Evolutionary conservation across 2,888 invertebrate species (phyloP), one percentile per base, ranked within the genome.

Genomic region (Xestia ashworthii): DNA sequence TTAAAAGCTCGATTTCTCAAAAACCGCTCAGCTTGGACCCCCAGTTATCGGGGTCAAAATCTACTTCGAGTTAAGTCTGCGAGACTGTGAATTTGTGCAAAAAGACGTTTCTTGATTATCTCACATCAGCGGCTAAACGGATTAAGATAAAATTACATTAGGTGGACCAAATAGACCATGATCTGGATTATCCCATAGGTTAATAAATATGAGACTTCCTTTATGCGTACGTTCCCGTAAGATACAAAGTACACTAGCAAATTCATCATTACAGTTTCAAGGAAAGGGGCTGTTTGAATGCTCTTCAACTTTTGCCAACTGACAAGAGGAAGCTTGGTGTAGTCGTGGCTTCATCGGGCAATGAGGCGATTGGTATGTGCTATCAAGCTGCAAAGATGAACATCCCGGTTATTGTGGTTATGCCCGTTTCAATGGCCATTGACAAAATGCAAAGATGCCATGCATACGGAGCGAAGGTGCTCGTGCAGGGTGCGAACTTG

Each of bases 261-360:
- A 80, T 78, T 50, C 3, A 71, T 50, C 2, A 71, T 80, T 80
- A 53, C 80, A 98, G 98, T 92, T 98, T 98, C 91, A 98, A 98
- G 93, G 98, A 98, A 91, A 95, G 98, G 88, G 98, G 98, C 38
- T 97, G 97, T 0, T 91, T 98, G 60, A 98, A 98, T 90, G 97
- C 97, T 2, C 93, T 98, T 48, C 93, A 97, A 87, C 96, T 96
- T 92, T 91, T 98, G 69, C 91, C 97, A 5, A 84, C 94, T 82
- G 97, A 97, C 73, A 97, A 98, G 91, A 97, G 97, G 90, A 95
- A 95, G 85, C 92, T 93, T 11, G 98, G 98, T 8, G 97, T 98
- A 1, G 97, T 98, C 50, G 97, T 98, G 19, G 98, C 98, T 0
- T 98, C 98, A 11, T 96, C 98, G 19, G 98, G 98, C 0, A 98